Evolutionary conservation across 2,797 vertebrate genomes (phyloP), one percentile per base, ranked within the genome.

Genomic region (Steatocranus sp.): DNA sequence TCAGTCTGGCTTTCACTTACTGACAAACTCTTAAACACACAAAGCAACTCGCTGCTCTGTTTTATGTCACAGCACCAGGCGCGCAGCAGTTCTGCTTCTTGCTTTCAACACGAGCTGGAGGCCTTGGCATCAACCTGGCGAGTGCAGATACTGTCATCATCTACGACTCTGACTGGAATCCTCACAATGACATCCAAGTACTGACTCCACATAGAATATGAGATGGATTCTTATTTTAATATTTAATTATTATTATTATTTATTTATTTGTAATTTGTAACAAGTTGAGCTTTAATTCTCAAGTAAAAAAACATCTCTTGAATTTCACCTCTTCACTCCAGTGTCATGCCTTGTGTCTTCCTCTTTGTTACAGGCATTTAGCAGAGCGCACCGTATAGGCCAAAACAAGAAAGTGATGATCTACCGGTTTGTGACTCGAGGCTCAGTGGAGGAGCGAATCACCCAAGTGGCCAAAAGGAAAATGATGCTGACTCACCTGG

Each of bases 401-500:
- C 98, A 99, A 92, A 99, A 99, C 91, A 98, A 92, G 95, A 99
- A 99, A 93, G 98, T 99, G 87, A 99, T 99, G 98, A 99, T 99
- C 91, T 99, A 99, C 84, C 98, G 98, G 48, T 99, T 99, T 0
- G 98, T 99, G 92, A 99, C 98, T 0, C 95, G 98, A 15, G 98
- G 98, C 48, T 98, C 98, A 0, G 98, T 99, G 49, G 98, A 99
- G 91, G 98, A 99, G 91, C 96, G 98, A 46, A 99, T 99, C 94
- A 99, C 98, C 7, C 98, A 99, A 94, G 98, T 99, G 90, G 98
- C 98, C 34, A 99, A 99, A 84, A 97, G 98, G 93, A 99, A 99
- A 95, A 99, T 99, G 98, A 99, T 99, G 98, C 94, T 99, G 83
- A 99, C 98, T 1, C 98, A 99, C 89, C 94, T 99, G 73, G 98